These are phyloP conservation scores for Magallana nippona DNA, from an alignment of 2,888 invertebrate species.

Conservation along the genomic window DNA sequence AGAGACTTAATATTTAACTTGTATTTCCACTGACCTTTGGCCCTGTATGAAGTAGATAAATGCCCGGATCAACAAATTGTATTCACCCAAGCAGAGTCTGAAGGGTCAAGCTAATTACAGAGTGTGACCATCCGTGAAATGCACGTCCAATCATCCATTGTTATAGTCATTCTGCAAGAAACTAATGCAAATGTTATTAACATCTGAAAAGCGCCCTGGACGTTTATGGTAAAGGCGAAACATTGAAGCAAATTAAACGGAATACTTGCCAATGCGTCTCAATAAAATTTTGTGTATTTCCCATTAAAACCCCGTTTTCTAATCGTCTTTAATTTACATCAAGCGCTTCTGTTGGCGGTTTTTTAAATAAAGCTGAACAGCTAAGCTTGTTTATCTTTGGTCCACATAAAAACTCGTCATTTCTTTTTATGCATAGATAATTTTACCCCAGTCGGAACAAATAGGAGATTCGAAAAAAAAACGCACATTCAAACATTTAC, in stretches of 20 bases:
- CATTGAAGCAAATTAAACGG: conserved; percentile 20
- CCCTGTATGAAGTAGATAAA: conserved; percentile 20
- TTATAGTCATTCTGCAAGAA: conserved; percentile 5
- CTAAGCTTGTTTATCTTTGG: conserved; percentile 9
- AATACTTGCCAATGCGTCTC: conserved; percentile 21
- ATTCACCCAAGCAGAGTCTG: conserved; percentile 22
- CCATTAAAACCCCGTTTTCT: conserved; percentile 29
- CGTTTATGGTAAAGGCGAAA: conserved; percentile 18
- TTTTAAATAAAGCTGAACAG: not conserved
- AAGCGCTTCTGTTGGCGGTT: not conserved
- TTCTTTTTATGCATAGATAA: conserved; percentile 46
- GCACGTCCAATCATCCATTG: conserved; percentile 19
- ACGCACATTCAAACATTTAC: not conserved
- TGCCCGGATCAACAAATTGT: conserved; percentile 23
- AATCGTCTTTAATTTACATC: conserved; percentile 27
- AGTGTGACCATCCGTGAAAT: conserved; percentile 20
- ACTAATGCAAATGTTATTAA: conserved; percentile 35
- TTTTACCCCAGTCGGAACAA: conserved; percentile 41
- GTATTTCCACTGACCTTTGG: conserved; percentile 18
- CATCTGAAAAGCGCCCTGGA: conserved; percentile 24
- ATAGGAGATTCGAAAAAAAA: not conserved
- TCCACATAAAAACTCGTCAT: conserved; percentile 35
- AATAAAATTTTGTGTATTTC: conserved; percentile 22
- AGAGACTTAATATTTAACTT: conserved; percentile 29
- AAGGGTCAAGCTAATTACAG: conserved; percentile 32